Conservation (phyloP, 2,888 invertebrate species). For the Drosophila greeni region DNA sequence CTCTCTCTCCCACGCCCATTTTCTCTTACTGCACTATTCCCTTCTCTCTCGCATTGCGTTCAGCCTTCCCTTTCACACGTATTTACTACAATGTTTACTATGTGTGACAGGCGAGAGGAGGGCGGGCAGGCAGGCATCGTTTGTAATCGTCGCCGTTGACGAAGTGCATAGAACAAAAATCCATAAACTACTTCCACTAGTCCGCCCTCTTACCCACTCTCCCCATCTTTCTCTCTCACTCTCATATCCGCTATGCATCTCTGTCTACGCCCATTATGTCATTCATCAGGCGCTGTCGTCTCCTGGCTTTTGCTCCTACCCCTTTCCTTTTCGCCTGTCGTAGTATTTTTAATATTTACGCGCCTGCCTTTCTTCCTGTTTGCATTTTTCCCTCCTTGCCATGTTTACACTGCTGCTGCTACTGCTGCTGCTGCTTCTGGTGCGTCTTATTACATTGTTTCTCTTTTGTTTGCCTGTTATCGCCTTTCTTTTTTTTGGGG, state of each 20-base stretch:
- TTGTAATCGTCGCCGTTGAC: conserved; percentile 26
- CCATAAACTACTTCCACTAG: conserved; percentile 66
- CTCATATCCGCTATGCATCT: conserved; percentile 17
- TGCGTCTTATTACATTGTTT: conserved; percentile 25
- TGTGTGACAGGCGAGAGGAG: conserved; percentile 56
- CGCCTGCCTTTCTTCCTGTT: conserved; percentile 61
- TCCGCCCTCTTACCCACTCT: conserved; percentile 1
- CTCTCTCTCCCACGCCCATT: conserved; percentile 1
- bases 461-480: conserved; percentile 23
- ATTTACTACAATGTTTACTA: conserved; percentile 71
- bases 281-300: conserved; percentile 54
- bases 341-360: conserved; percentile 60
- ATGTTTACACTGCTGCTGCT: conserved; percentile 29
- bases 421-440: conserved; percentile 40
- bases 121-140: conserved; percentile 13
- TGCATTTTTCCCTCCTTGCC: conserved; percentile 39
- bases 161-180: conserved; percentile 53
- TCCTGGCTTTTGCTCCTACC: conserved; percentile 20
- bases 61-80: conserved; percentile 39
- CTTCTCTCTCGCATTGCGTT: conserved; percentile 2
- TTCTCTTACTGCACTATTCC: not conserved
- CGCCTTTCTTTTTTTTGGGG: conserved; percentile 17
- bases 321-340: conserved; percentile 35
- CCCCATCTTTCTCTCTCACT: not conserved
- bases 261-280: conserved; percentile 64